A percentile compares a stretch with the other conserved stretches of the same genome.
Evolutionary conservation across 2,797 vertebrate genomes (phyloP).

Genomic region (Lithobates sylvaticus): DNA sequence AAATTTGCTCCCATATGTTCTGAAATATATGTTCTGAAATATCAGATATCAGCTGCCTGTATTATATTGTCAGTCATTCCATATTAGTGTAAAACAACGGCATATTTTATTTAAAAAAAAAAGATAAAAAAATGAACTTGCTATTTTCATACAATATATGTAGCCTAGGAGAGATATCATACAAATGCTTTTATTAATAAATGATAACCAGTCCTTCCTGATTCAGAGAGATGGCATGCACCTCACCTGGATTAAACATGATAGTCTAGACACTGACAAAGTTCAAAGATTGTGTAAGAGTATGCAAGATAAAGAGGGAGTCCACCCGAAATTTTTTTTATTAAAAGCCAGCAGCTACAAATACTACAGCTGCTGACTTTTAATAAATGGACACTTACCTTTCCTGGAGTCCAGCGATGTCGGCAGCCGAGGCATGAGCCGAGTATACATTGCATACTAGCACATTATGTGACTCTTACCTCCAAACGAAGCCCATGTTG

Average conservation of each 20-base stretch:
- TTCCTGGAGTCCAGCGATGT: too few relatives aligned
- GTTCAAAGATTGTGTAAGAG: slow-evolving; percentile 5
- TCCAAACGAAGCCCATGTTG: too few relatives aligned
- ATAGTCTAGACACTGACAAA: slow-evolving; percentile 33
- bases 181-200: slow-evolving; percentile 9
- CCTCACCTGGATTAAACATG: slow-evolving; percentile 39
- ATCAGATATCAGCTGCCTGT: slow-evolving; percentile 4
- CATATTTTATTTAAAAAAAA: slow-evolving; percentile 19
- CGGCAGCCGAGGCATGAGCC: too few relatives aligned
- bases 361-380: too few relatives aligned
- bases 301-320: neutral
- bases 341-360: too few relatives aligned
- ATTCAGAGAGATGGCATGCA: slow-evolving; percentile 28
- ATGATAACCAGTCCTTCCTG: slow-evolving; percentile 19
- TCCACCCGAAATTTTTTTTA: too few relatives aligned
- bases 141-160: neutral
- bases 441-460: too few relatives aligned
- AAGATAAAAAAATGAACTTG: neutral
- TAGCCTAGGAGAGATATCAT: neutral
- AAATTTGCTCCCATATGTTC: slow-evolving; percentile 7
- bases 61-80: neutral
- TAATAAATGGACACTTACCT: too few relatives aligned
- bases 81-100: slow-evolving; percentile 18
- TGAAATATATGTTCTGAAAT: neutral
- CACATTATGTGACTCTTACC: too few relatives aligned